Percentiles rank a stretch among this genome's conserved stretches.
Evolutionary conservation across 2,797 vertebrate genomes (phyloP).

Genomic region (Nyctalus aviator): DNA sequence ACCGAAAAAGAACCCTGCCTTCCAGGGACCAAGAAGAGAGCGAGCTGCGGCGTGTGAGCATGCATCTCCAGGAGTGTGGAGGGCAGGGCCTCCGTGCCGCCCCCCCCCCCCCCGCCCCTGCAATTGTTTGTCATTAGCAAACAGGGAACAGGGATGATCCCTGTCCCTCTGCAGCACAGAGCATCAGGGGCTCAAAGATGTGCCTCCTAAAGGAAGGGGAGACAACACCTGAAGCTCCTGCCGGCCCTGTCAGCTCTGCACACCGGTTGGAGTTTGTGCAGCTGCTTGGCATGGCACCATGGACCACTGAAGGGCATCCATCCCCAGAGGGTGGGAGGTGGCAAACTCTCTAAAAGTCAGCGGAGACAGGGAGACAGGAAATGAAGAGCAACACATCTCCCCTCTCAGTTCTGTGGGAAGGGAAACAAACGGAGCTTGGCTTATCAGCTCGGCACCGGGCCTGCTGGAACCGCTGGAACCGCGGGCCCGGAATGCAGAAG

Average conservation of each 20-base stretch:
- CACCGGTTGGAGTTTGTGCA: fast-evolving
- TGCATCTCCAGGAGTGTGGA: neutral
- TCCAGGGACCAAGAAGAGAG: neutral
- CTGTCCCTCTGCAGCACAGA: neutral
- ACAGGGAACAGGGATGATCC: neutral
- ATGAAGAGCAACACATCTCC: neutral
- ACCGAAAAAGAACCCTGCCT: neutral
- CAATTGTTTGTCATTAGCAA: neutral
- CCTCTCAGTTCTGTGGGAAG: neutral
- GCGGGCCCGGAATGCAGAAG: slow-evolving; percentile 31
- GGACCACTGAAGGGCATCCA: neutral
- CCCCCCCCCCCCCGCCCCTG: neutral
- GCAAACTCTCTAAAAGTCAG: neutral
- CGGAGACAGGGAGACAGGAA: neutral
- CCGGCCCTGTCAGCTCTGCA: neutral
- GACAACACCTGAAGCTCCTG: fast-evolving
- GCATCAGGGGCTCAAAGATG: neutral
- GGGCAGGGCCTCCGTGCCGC: neutral
- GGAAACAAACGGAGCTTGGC: slow-evolving; percentile 34
- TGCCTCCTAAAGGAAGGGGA: neutral
- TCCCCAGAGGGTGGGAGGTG: neutral
- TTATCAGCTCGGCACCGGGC: slow-evolving; percentile 51
- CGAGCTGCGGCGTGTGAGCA: neutral
- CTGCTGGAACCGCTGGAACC: slow-evolving; percentile 25
- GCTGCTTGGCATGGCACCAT: neutral